These are phyloP conservation scores for Limnephilus auricula DNA, from an alignment of 2,888 invertebrate genomes.

Conservation along the genomic window DNA sequence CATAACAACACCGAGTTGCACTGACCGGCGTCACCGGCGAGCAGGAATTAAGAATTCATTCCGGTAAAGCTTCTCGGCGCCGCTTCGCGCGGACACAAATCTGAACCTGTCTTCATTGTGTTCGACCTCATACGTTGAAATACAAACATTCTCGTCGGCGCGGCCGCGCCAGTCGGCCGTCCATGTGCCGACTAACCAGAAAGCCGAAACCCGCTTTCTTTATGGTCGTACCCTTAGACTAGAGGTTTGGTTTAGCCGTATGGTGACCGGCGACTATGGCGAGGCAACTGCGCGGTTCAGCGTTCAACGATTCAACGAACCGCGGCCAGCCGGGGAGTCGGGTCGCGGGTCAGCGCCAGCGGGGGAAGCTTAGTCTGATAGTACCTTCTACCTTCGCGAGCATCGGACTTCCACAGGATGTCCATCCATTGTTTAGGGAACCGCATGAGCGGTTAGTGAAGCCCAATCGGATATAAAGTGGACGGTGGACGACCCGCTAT, in stretches of 20 bases:
- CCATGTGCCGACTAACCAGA: no score
- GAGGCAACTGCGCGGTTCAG: neutral
- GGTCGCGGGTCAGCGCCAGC: neutral
- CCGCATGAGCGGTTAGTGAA: constrained; percentile 25
- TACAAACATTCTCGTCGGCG: no score
- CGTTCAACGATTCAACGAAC: neutral
- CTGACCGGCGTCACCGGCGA: no score
- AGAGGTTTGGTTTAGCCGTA: neutral
- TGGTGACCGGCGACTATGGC: neutral
- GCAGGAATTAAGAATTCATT: no score
- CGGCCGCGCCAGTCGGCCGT: no score
- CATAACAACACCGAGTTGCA: no score
- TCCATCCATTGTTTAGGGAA: constrained; percentile 22
- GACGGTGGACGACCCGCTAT: neutral
- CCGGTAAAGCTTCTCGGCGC: no score
- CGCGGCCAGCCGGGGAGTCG: neutral
- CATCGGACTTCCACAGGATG: neutral
- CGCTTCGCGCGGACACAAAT: no score
- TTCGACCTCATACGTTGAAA: no score
- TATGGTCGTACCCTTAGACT: no score
- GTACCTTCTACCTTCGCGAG: neutral
- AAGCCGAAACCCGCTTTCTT: no score
- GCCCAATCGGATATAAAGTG: constrained; percentile 13
- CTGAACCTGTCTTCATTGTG: no score
- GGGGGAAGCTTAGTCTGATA: neutral